Base-by-base conservation (phyloP, 92 coral and sea anemone genomes). In the Ricordea florida region DNA sequence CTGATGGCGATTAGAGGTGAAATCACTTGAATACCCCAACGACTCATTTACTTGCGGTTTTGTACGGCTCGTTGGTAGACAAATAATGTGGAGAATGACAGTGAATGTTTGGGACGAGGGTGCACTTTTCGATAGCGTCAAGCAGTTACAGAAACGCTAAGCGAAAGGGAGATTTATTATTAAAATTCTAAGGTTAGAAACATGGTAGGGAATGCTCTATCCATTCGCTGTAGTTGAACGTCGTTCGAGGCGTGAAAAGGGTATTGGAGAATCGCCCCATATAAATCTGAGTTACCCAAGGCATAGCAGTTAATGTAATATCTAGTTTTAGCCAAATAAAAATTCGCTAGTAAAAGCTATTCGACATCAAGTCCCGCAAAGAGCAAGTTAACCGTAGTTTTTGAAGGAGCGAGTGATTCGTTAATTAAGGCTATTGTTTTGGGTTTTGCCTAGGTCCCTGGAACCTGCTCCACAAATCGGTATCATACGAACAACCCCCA, bases 371-470 rank as follows among this genome's bases (percentile, higher is more conserved):
- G 69, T n/a, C 66, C 67, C 64, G 69, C 48, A 57, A 30, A 70
- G 74, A 76, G 76, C 86, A 86, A 45, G 75, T 82, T 77, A 30
- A 62, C 72, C 62, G 43, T 46, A 28, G 74, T 71, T 81, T 70
- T 58, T 51, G 75, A 68, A 89, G 91, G 66, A 82, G 77, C 81
- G 82, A 90, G 82, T 79, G 96, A 74, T 86, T 90, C 82, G 92
- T 81, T 85, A 90, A 90, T 90, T 90, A 78, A n/a, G 79, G 79
- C 89, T 66, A 90, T 90, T 90, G 96, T 90, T 85, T 89, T 87
- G 79, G 79, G 72, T 57, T 69, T 74, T 70, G 78, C 80, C 76
- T 65, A 62, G 83, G 91, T 74, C 88, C 82, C 88, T 62, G 53
- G 92, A n/a, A 87, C 89, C 92, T 87, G 92, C 84, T 87, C 70